Evolutionary conservation across 2,888 invertebrate species (phyloP), one percentile per base, ranked within the genome.

Genomic region (Nemotelus nigrinus): DNA sequence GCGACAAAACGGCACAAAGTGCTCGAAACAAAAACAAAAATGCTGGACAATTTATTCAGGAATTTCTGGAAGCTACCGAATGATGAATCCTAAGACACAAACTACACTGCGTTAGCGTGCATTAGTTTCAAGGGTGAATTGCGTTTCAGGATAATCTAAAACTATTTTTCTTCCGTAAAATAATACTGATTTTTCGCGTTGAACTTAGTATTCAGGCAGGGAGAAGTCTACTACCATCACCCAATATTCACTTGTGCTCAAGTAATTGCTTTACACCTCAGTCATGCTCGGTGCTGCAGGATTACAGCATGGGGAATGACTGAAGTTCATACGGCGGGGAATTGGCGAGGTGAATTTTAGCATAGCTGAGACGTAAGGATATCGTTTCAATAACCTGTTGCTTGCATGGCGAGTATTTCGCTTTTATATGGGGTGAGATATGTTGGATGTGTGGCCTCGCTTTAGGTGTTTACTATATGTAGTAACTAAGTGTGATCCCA

Each of bases 231-330:
- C 70, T 70, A 70, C 70, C 55, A 41, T 10, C 55, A 55, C 55
- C 70, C 67, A 53, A 55, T 5, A 7, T 55, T 55, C 70, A 55
- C 41, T 65, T 43, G 53, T 74, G 48, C 63, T 72, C 48, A 47
- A 50, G 60, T 60, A 60, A 60, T 60, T 74, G 25, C 47, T 48
- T 74, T 74, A 74, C 74, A 74, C 74, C 74, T 60, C 74, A 2
- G 72, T 60, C 63, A 74, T 74, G 60, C 70, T 70, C 70, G 2
- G 7, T 53, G 44, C 63, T 48, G 45, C 57, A 63, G 74, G 43
- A 53, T 70, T 74, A 60, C 58, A 72, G 58, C 47, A n/a, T 60
- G 74, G 63, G 63, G 60, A 74, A 72, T 25, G 25, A 39, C 45
- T 10, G 25, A n/a, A 74, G 39, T 48, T 6, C 39, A 3, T 58